Evolutionary conservation across 2,888 invertebrate genomes (phyloP).

Genomic region (Machimus atricapillus): DNA sequence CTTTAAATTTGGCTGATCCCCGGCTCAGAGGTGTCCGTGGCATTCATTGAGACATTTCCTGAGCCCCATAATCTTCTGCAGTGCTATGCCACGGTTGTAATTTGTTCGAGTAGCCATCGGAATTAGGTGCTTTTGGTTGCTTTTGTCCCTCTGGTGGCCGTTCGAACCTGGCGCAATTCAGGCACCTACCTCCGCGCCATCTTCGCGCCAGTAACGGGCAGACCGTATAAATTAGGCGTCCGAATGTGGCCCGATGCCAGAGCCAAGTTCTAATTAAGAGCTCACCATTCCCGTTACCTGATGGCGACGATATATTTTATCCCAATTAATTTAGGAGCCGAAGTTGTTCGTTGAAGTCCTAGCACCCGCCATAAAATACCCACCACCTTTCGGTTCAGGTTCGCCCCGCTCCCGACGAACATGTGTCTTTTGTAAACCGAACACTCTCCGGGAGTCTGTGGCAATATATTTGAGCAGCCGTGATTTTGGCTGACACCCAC

Average conservation of each 20-base stretch:
- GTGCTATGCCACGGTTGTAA: not conserved
- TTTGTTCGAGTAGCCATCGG: not conserved
- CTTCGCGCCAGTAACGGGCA: not conserved
- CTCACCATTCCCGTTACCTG: not conserved
- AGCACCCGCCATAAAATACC: not conserved
- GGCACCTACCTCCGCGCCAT: not conserved
- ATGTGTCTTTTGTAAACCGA: not conserved
- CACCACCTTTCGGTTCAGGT: not conserved
- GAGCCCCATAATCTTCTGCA: not conserved
- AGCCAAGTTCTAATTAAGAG: not conserved
- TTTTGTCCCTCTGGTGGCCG: not conserved
- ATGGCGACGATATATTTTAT: not conserved
- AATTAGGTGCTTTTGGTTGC: not conserved
- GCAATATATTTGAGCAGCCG: not conserved
- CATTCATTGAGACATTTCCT: not conserved
- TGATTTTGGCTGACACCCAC: not conserved
- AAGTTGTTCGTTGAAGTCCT: not conserved
- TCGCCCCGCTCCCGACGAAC: not conserved
- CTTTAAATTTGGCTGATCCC: not conserved
- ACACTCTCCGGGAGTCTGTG: not conserved
- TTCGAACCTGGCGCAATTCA: not conserved
- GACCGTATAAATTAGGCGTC: not conserved
- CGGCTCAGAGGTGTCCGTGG: not conserved
- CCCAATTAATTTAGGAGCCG: not conserved
- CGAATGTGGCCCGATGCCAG: not conserved